Percentiles rank a stretch among this genome's conserved stretches.
Evolutionary conservation across 2,797 vertebrate species (phyloP).

Genomic region (Pteronotus mesoamericanus): DNA sequence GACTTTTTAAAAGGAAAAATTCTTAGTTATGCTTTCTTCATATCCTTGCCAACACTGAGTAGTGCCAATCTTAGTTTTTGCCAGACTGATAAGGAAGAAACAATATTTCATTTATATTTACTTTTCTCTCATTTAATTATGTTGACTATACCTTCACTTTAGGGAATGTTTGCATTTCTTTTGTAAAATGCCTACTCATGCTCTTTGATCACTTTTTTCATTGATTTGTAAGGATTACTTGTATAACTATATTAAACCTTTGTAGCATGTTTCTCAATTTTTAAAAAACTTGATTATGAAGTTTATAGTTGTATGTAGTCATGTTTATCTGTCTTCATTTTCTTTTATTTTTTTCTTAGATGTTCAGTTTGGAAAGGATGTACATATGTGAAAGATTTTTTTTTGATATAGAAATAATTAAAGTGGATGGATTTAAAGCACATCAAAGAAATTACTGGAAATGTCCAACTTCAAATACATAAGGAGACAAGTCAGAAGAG

Average conservation of each 20-base stretch:
- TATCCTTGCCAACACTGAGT: neutral
- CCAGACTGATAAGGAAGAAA: neutral
- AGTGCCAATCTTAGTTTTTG: neutral
- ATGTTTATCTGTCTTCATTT: neutral
- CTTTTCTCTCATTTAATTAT: neutral
- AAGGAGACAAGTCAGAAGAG: neutral
- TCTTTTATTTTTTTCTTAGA: neutral
- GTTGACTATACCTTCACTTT: neutral
- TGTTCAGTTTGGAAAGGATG: neutral
- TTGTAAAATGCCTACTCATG: neutral
- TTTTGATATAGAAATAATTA: neutral
- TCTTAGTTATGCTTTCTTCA: neutral
- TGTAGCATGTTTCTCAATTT: neutral
- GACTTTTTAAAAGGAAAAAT: neutral
- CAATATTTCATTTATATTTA: neutral
- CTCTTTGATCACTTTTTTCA: neutral
- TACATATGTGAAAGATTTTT: neutral
- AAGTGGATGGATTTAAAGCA: neutral
- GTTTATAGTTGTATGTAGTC: neutral
- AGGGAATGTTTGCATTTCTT: neutral
- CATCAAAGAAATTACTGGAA: neutral
- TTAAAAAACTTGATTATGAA: neutral
- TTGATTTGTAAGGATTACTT: neutral
- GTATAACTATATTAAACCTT: neutral
- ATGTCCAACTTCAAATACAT: neutral